phyloP scores from a whole-genome alignment of 2,113 vertebrate species.

The Sterna hirundo region DNA sequence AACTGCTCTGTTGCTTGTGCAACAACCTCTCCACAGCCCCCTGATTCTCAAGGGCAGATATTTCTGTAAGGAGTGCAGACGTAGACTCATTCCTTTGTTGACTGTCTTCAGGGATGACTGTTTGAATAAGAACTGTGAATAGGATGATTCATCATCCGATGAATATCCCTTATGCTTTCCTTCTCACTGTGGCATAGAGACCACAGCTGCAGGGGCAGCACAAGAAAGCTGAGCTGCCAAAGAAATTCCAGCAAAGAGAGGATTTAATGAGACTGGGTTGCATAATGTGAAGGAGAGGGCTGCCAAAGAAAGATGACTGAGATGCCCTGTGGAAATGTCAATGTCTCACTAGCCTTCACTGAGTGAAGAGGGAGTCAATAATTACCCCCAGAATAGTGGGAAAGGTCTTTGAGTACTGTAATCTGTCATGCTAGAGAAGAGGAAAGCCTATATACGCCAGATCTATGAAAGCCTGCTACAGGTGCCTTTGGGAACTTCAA shows the following conservation, averaged over 20 bases:
- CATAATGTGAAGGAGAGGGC: background rate
- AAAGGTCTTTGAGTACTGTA: background rate
- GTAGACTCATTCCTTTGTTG: slow-evolving; percentile 9
- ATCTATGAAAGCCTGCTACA: background rate
- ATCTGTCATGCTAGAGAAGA: background rate
- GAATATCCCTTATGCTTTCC: slow-evolving; percentile 29
- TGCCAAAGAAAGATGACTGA: background rate
- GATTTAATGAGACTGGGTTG: background rate
- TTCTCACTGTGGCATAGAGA: background rate
- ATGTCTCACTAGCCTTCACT: background rate
- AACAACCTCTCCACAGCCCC: background rate
- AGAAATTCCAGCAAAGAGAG: background rate
- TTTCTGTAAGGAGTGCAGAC: background rate
- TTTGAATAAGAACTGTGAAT: slow-evolving; percentile 38
- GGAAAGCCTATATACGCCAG: rapidly evolving
- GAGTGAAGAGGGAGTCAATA: background rate
- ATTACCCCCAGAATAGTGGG: background rate
- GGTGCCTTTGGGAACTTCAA: background rate
- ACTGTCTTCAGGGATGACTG: slow-evolving; percentile 15
- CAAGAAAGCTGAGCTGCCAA: background rate
- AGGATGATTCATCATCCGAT: slow-evolving; percentile 44
- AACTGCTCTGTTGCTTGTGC: slow-evolving; percentile 5
- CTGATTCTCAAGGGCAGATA: slow-evolving; percentile 26
- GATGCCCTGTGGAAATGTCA: background rate
- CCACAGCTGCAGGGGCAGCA: slow-evolving; percentile 32